Percentiles rank a stretch among this genome's conserved stretches.
Evolutionary conservation across 2,797 vertebrate species (phyloP).

Genomic region (Knipowitschia caucasica): DNA sequence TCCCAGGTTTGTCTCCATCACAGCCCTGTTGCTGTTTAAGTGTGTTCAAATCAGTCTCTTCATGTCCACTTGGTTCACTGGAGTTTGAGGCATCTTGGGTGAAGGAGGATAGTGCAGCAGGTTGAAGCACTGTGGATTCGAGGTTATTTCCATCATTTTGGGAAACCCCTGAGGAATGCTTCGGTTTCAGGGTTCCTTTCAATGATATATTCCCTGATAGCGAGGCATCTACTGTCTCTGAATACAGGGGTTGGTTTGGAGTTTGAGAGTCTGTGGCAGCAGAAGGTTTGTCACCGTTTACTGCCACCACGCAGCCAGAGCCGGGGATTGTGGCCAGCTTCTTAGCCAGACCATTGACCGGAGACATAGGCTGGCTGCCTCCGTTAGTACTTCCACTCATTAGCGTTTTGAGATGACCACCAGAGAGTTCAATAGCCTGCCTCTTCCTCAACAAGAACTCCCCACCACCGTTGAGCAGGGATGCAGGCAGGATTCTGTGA

Average conservation of each 20-base stretch:
- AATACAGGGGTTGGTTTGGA: slow-evolving; percentile 63
- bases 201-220: slow-evolving; percentile 81
- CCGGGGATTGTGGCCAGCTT: slow-evolving; percentile 83
- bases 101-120: slow-evolving; percentile 49
- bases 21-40: slow-evolving; percentile 40
- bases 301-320: slow-evolving; percentile 77
- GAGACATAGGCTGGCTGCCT: slow-evolving; percentile 81
- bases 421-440: slow-evolving; percentile 88
- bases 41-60: slow-evolving; percentile 48
- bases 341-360: slow-evolving; percentile 93
- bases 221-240: slow-evolving; percentile 60
- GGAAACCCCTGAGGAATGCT: slow-evolving; percentile 63
- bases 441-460: slow-evolving; percentile 89
- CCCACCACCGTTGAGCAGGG: slow-evolving; percentile 79
- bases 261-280: slow-evolving; percentile 70
- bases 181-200: slow-evolving; percentile 79
- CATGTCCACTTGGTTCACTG: slow-evolving; percentile 38
- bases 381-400: slow-evolving; percentile 84
- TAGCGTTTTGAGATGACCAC: slow-evolving; percentile 89
- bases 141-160: slow-evolving; percentile 56
- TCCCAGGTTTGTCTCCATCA: slow-evolving; percentile 55
- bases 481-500: slow-evolving; percentile 82
- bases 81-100: slow-evolving; percentile 48
- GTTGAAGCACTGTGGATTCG: slow-evolving; percentile 56
- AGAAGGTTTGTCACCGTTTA: slow-evolving; percentile 73